Evolutionary conservation across 2,113 vertebrate genomes (phyloP).

Genomic region (Pipa parva): DNA sequence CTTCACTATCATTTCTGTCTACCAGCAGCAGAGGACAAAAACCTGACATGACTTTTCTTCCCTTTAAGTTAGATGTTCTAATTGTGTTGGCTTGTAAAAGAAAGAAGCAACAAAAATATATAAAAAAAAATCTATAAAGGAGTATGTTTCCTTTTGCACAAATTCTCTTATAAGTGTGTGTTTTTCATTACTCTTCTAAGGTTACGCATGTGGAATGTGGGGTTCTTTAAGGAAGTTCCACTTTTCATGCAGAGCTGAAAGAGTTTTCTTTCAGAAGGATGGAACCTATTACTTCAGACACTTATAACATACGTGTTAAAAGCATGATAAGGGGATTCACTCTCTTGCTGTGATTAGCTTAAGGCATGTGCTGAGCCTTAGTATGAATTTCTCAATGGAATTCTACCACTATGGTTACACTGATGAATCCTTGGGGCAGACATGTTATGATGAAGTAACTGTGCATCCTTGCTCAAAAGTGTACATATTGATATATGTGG

Average conservation of each 20-base stretch:
- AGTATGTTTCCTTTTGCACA: constrained; percentile 45
- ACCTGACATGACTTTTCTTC: constrained; percentile 5
- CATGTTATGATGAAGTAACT: not conserved
- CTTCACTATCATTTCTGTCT: too few species aligned
- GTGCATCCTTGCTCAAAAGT: too few species aligned
- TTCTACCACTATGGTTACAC: constrained; percentile 20
- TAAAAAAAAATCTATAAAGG: constrained; percentile 52
- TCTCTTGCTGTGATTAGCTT: constrained; percentile 44
- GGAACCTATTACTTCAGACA: constrained; percentile 52
- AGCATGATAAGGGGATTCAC: constrained; percentile 39
- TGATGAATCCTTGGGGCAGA: constrained; percentile 17
- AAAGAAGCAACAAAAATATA: constrained; percentile 59
- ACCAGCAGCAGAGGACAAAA: constrained; percentile 13
- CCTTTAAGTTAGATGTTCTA: constrained; percentile 18
- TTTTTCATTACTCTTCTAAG: not conserved
- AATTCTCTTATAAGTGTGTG: not conserved
- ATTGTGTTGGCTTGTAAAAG: constrained; percentile 53
- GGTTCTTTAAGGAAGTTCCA: constrained; percentile 30
- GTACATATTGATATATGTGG: too few species aligned
- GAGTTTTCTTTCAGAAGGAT: constrained; percentile 42
- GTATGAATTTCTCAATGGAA: constrained; percentile 27
- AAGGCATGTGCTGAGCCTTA: constrained; percentile 11
- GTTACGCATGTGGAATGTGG: constrained; percentile 13
- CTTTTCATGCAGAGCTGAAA: constrained; percentile 32
- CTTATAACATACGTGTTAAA: constrained; percentile 54